Conservation (phyloP, 2,113 vertebrate genomes). For the Megaleporinus macrocephalus region DNA sequence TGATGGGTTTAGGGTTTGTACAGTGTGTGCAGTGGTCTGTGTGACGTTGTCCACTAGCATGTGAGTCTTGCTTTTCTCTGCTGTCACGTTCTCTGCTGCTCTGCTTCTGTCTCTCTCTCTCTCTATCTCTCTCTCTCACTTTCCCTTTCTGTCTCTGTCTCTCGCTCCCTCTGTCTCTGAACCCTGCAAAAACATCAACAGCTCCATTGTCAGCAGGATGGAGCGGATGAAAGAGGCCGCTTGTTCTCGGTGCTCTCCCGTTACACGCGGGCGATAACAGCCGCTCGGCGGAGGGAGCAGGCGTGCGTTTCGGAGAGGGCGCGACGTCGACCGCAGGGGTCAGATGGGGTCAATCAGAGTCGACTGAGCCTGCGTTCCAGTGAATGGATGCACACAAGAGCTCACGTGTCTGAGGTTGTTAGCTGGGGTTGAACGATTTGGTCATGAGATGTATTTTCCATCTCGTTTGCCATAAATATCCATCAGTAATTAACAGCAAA, state of each 20-base stretch:
- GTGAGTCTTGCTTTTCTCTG: too few relatives aligned
- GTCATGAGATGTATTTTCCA: too few relatives aligned
- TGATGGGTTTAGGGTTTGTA: too few relatives aligned
- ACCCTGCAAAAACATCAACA: constrained; percentile 44
- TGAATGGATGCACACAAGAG: not conserved
- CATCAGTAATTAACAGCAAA: too few relatives aligned
- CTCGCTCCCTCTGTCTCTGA: constrained; percentile 13
- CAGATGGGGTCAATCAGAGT: not conserved
- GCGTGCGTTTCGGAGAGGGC: constrained; percentile 21
- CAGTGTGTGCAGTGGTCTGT: too few relatives aligned
- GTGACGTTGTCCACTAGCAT: too few relatives aligned
- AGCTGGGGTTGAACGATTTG: not conserved
- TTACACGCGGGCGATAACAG: constrained; percentile 40
- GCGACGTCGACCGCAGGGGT: constrained; percentile 12
- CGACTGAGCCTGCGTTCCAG: not conserved
- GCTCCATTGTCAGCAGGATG: constrained; percentile 41
- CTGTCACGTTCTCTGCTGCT: too few relatives aligned
- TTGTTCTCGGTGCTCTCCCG: constrained; percentile 41
- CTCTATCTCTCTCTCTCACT: not conserved
- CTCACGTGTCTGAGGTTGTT: constrained; percentile 2
- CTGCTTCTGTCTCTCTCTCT: not conserved
- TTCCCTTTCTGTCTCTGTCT: not conserved
- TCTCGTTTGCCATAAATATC: too few relatives aligned
- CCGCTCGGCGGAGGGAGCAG: constrained; percentile 16
- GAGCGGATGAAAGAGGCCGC: constrained; percentile 17